Evolutionary conservation across 2,888 invertebrate species (phyloP).

Genomic region (Hemistola chrysoprasaria): DNA sequence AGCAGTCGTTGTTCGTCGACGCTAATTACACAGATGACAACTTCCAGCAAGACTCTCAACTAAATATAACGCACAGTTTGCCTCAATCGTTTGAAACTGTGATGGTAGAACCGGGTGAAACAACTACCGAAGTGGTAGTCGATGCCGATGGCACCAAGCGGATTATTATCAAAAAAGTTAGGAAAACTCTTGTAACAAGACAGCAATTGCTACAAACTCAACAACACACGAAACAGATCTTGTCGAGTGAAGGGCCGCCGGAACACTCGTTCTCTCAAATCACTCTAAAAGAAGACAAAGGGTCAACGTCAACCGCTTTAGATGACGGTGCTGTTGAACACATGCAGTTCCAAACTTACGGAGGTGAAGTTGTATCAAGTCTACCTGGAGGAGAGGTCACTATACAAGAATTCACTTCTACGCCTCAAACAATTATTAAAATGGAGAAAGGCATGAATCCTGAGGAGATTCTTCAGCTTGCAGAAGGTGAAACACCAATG

Average conservation of each 20-base stretch:
- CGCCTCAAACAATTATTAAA: constrained; percentile 82
- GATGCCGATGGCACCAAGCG: constrained; percentile 91
- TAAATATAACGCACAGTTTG: constrained; percentile 87
- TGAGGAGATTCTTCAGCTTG: constrained; percentile 66
- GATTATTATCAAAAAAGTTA: constrained; percentile 88
- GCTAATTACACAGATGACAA: constrained; percentile 85
- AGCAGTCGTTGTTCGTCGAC: constrained; percentile 86
- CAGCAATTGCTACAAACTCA: constrained; percentile 85
- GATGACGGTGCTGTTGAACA: constrained; percentile 85
- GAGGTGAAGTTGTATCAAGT: constrained; percentile 84
- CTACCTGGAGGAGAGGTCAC: constrained; percentile 84
- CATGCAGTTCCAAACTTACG: constrained; percentile 84
- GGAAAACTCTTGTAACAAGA: constrained; percentile 85
- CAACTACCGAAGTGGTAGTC: constrained; percentile 90
- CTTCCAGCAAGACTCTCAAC: constrained; percentile 82
- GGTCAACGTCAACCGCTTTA: constrained; percentile 79
- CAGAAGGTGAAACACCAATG: constrained; percentile 61
- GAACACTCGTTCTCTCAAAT: constrained; percentile 86
- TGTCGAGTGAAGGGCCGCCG: constrained; percentile 81
- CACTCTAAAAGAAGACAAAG: constrained; percentile 85
- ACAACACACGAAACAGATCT: constrained; percentile 78
- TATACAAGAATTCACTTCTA: constrained; percentile 85
- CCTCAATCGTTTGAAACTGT: constrained; percentile 91
- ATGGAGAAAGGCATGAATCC: constrained; percentile 81
- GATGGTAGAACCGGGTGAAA: constrained; percentile 91